These are phyloP conservation scores for Megamerina dolium DNA, from an alignment of 2,888 invertebrate species.

Conservation along the genomic window DNA sequence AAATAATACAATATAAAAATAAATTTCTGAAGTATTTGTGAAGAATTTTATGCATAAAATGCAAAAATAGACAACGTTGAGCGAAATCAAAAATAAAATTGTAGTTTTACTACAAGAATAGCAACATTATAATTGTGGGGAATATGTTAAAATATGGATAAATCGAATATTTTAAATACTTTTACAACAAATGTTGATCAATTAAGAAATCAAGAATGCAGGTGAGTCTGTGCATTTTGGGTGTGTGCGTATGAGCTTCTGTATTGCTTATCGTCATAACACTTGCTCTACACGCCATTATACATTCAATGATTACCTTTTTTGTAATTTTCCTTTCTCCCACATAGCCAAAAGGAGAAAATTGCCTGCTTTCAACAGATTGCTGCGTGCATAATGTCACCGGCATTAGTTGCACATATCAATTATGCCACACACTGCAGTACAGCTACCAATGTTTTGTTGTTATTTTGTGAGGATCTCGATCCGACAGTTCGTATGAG, in stretches of 20 bases:
- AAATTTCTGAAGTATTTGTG: no score
- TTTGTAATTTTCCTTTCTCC: constrained; percentile 9
- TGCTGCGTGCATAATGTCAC: constrained; percentile 61
- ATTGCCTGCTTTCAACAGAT: constrained; percentile 65
- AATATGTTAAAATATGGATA: constrained; percentile 25
- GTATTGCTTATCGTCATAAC: no score
- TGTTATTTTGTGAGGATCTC: constrained; percentile 67
- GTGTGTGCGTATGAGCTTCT: no score
- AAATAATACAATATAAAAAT: no score
- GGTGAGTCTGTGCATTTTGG: constrained; percentile 29
- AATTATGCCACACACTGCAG: constrained; percentile 63
- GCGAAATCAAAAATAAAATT: no score
- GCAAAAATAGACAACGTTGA: no score
- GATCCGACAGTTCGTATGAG: constrained; percentile 74
- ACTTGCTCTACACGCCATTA: no score
- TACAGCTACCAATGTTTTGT: constrained; percentile 63
- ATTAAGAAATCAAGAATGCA: constrained; percentile 48
- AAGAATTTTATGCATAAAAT: no score
- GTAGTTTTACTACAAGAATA: no score
- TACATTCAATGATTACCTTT: neutral
- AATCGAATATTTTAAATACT: constrained; percentile 30
- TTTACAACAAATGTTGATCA: constrained; percentile 44
- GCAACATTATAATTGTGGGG: no score
- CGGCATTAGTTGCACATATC: constrained; percentile 48
- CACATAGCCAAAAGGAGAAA: constrained; percentile 73